Evolutionary conservation across 37 sponge, comb jelly and placozoan species (phyloP), one percentile per base, ranked within the genome.

Genomic region (Aphrocallistes beatrix): DNA sequence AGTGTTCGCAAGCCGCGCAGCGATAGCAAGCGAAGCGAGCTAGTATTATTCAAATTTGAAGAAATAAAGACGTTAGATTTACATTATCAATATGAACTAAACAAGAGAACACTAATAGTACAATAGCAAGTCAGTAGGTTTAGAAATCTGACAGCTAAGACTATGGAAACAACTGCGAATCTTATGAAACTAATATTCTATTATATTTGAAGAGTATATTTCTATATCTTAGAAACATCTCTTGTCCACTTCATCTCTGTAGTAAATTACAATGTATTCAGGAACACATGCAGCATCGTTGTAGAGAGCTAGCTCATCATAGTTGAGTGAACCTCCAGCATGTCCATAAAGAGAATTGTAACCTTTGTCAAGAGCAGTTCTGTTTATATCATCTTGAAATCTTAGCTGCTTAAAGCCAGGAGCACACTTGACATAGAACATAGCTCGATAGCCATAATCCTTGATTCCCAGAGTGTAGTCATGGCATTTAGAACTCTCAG

Each of bases 401-500:
- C 88, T 13, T 13, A 21, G 28, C 81, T 89, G 82, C 40, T 89
- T 89, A 50, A 82, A 91, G 1, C 94, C 94, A 10, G 88, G 90
- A 38, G 84, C 84, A 37, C 91, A 90, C 30, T 90, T 83, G 82
- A 86, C 89, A 16, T 88, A 86, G 38, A 94, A 51, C 88, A 94
- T 86, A 30, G 92, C 92, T 45, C 94, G 60, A 50, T 93, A 85
- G 21, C 9, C 13, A 60, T 13, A 60, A 38, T 49, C 38, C 39
- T 17, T 0, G 48, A 34, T 28, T 0, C 94, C 91, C 40, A 82
- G 81, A n/a, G 94, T 93, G 84, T 93, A 93, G 69, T 91, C 89
- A 38, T 93, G 94, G 38, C 91, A 90, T 39, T 91, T 91, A 30
- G 91, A 91, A 36, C 91, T 90, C 32, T 93, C 88, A 0, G 89